Conservation (phyloP, 2,888 invertebrate genomes). For the Pseudococcus viburni region DNA sequence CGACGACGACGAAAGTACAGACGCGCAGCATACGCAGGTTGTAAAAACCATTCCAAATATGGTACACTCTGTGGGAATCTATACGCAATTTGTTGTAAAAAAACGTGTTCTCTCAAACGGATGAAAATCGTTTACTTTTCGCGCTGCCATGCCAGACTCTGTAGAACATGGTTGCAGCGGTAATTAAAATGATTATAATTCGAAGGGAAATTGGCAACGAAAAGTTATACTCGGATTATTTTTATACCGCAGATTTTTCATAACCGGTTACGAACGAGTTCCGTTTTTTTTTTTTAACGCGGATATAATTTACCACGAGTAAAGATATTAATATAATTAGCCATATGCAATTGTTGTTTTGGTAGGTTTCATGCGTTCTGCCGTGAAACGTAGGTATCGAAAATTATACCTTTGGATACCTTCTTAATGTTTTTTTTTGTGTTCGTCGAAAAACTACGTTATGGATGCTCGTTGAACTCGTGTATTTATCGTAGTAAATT, state of each 20-base stretch:
- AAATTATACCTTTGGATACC: slow-evolving; percentile 39
- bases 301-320: slow-evolving; percentile 34
- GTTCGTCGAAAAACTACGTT: neutral
- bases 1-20: slow-evolving; percentile 8
- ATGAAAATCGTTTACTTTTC: slow-evolving; percentile 52
- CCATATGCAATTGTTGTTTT: slow-evolving; percentile 38
- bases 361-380: neutral
- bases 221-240: slow-evolving; percentile 45
- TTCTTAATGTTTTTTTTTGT: neutral
- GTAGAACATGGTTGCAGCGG: neutral
- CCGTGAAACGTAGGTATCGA: slow-evolving; percentile 8
- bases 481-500: neutral
- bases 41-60: slow-evolving; percentile 43
- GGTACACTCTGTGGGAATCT: slow-evolving; percentile 18
- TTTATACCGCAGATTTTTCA: slow-evolving; percentile 37
- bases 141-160: neutral
- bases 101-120: slow-evolving; percentile 36
- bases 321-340: slow-evolving; percentile 46
- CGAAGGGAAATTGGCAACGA: slow-evolving; percentile 48
- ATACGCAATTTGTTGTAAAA: slow-evolving; percentile 17
- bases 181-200: slow-evolving; percentile 50
- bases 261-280: slow-evolving; percentile 47
- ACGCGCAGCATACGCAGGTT: neutral
- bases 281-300: slow-evolving; percentile 2
- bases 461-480: neutral